These are phyloP conservation scores for Danaus chrysippus DNA, from an alignment of 2,888 invertebrate genomes.

Conservation along the genomic window DNA sequence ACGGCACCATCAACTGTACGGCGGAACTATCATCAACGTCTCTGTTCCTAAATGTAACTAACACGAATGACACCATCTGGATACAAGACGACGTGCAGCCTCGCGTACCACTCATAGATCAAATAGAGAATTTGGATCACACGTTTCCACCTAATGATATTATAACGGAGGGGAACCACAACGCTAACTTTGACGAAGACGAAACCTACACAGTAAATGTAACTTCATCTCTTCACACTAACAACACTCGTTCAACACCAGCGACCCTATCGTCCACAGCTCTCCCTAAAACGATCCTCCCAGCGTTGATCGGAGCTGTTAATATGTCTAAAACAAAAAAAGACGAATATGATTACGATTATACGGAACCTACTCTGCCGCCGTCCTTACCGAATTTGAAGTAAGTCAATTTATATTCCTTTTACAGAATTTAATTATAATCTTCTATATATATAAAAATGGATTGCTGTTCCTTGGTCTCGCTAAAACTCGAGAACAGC, in stretches of 20 bases:
- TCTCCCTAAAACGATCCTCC: conserved; percentile 53
- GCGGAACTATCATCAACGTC: conserved; percentile 67
- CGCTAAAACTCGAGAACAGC: no score
- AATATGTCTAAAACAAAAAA: conserved; percentile 78
- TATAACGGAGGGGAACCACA: conserved; percentile 58
- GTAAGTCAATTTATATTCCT: conserved; percentile 57
- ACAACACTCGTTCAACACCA: conserved; percentile 50
- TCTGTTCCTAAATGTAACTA: conserved; percentile 50
- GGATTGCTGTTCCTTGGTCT: no score
- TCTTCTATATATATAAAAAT: no score
- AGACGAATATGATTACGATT: conserved; percentile 84
- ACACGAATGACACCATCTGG: conserved; percentile 46
- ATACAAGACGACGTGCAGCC: conserved; percentile 47
- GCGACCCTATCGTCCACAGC: conserved; percentile 34
- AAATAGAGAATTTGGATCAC: conserved; percentile 49
- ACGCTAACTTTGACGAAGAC: conserved; percentile 65
- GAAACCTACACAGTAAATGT: conserved; percentile 79
- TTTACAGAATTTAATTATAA: conserved; percentile 3
- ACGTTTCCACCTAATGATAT: conserved; percentile 62
- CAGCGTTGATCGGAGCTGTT: conserved; percentile 59
- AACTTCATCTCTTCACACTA: conserved; percentile 72
- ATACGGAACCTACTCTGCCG: conserved; percentile 84
- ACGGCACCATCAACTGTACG: conserved; percentile 71
- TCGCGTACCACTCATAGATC: conserved; percentile 50
- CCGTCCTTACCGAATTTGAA: conserved; percentile 90